These are phyloP conservation scores for Cyclina sinensis DNA, from an alignment of 1,140 invertebrate species.

Conservation along the genomic window DNA sequence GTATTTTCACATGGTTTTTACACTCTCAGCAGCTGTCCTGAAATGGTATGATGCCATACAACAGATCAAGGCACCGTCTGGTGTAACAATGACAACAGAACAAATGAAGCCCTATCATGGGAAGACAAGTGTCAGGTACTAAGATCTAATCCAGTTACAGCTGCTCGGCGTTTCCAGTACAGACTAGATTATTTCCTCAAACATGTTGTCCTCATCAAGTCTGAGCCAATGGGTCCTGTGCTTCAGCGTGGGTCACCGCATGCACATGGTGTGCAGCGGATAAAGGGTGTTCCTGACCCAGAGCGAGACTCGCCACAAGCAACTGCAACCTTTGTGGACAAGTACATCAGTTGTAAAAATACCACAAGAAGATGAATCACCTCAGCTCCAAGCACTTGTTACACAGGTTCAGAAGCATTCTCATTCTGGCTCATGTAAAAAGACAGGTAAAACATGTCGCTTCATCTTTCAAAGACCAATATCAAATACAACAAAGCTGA, in stretches of 20 bases:
- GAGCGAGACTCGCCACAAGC: not conserved
- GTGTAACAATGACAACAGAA: conserved; percentile 9
- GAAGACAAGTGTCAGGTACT: not conserved
- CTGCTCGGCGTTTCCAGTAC: conserved; percentile 27
- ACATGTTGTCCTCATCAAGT: not conserved
- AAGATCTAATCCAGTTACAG: conserved; percentile 14
- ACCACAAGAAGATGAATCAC: not conserved
- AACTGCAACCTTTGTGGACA: not conserved
- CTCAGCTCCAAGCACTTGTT: not conserved
- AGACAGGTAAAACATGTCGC: not conserved
- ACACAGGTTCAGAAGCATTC: not conserved
- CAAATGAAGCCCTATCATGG: conserved; percentile 10
- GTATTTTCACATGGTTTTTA: conserved; percentile 72
- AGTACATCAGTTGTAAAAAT: not conserved
- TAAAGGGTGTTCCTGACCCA: conserved; percentile 9
- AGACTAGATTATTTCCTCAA: not conserved
- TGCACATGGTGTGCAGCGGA: not conserved
- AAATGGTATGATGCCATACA: conserved; percentile 69
- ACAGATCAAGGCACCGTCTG: conserved; percentile 62
- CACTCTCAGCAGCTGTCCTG: conserved; percentile 69
- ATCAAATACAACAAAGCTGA: not conserved
- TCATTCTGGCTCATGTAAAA: not conserved
- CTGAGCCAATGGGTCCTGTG: not conserved
- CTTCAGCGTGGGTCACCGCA: conserved; percentile 18
- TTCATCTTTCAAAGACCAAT: not conserved